These are phyloP conservation scores for Chelonus insularis DNA, from an alignment of 1,140 invertebrate species.

Conservation along the genomic window DNA sequence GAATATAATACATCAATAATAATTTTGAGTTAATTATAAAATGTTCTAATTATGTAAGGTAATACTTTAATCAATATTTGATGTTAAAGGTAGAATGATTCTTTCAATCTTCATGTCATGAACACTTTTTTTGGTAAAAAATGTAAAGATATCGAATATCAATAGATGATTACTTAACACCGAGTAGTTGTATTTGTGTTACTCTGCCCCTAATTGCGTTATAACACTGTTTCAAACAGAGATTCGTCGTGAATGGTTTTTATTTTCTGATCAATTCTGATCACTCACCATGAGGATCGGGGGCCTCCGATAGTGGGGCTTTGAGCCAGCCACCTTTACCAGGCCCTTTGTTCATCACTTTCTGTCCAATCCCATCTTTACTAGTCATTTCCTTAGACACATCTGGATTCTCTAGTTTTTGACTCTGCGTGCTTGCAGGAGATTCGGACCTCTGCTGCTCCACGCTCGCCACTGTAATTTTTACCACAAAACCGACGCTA, in stretches of 20 bases:
- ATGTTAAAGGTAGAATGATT: no score
- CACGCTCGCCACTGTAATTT: constrained; percentile 59
- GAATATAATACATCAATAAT: no score
- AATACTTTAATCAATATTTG: no score
- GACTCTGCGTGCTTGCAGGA: constrained; percentile 54
- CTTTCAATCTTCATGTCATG: no score
- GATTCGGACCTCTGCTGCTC: constrained; percentile 59
- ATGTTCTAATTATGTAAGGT: no score
- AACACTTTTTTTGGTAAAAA: no score
- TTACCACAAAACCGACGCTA: constrained; percentile 44
- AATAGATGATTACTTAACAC: no score
- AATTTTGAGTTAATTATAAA: no score
- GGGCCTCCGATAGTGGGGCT: constrained; percentile 58
- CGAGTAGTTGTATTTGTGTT: no score
- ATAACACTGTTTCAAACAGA: no score
- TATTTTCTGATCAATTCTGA: constrained; percentile 56
- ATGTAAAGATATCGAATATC: no score
- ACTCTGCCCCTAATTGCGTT: no score
- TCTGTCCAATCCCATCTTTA: constrained; percentile 58
- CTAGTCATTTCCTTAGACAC: constrained; percentile 57
- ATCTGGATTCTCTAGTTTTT: constrained; percentile 57
- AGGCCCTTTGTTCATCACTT: constrained; percentile 59
- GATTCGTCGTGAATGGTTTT: constrained; percentile 47
- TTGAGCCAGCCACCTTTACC: constrained; percentile 61
- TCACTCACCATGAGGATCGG: constrained; percentile 65